Evolutionary conservation across 2,888 invertebrate species (phyloP).

Genomic region (Idaea straminata): DNA sequence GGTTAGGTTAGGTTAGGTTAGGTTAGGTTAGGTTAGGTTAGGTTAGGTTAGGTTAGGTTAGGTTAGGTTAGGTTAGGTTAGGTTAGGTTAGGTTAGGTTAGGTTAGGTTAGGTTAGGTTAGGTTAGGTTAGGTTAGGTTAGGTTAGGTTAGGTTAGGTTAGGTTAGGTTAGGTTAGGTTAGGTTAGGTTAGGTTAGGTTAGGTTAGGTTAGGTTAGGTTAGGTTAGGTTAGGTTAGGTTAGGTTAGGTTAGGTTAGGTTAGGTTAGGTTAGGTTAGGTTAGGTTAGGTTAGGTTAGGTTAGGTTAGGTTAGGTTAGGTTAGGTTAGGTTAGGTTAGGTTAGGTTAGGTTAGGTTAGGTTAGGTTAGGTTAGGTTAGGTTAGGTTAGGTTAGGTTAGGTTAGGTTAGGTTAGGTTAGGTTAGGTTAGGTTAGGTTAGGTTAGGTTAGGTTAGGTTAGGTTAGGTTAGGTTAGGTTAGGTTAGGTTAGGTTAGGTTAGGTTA

Average conservation of each 20-base stretch:
- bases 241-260: conserved; percentile 17
- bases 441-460: conserved; percentile 25
- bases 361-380: conserved; percentile 19
- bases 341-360: conserved; percentile 20
- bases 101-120: conserved; percentile 14
- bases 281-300: too few relatives aligned
- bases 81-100: conserved; percentile 18
- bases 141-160: conserved; percentile 16
- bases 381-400: conserved; percentile 20
- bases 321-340: conserved; percentile 21
- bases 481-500: conserved; percentile 35
- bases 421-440: conserved; percentile 27
- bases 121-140: conserved; percentile 15
- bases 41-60: conserved; percentile 25
- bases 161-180: conserved; percentile 15
- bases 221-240: conserved; percentile 19
- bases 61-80: conserved; percentile 20
- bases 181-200: conserved; percentile 16
- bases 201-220: conserved; percentile 17
- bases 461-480: conserved; percentile 28
- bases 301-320: conserved; percentile 16
- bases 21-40: conserved; percentile 27
- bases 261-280: conserved; percentile 14
- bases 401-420: conserved; percentile 23
- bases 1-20: conserved; percentile 21